Evolutionary conservation across 2,888 invertebrate species (phyloP).

Genomic region (Ramazzottius varieornatus): DNA sequence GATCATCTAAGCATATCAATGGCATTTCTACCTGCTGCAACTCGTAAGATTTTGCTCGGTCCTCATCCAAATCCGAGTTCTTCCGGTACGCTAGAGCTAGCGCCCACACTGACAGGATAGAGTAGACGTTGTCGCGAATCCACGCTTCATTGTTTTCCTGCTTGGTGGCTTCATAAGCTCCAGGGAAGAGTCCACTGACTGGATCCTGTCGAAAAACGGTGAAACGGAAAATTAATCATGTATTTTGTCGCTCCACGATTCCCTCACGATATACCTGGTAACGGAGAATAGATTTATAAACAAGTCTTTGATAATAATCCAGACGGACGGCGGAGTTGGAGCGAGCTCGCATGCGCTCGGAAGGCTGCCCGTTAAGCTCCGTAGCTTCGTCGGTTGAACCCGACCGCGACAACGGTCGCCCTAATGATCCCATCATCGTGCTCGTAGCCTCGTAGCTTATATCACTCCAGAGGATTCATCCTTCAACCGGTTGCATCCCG

Average conservation of each 20-base stretch:
- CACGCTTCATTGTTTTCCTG: slow-evolving; percentile 50
- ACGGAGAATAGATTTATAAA: slow-evolving; percentile 69
- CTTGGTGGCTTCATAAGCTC: slow-evolving; percentile 40
- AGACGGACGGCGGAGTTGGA: slow-evolving; percentile 36
- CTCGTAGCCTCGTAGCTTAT: no score
- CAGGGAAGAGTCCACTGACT: slow-evolving; percentile 82
- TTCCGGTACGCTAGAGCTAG: slow-evolving; percentile 94
- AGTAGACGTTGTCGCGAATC: slow-evolving; percentile 94
- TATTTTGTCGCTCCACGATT: neutral
- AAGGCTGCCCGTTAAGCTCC: no score
- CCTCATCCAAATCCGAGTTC: slow-evolving; percentile 93
- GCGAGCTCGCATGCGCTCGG: slow-evolving; percentile 21
- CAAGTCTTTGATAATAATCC: slow-evolving; percentile 81
- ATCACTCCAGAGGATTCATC: no score
- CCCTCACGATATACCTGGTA: slow-evolving; percentile 32
- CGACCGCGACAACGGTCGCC: no score
- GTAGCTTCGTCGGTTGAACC: no score
- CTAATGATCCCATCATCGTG: no score
- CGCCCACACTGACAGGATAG: slow-evolving; percentile 88
- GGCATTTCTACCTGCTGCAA: slow-evolving; percentile 40
- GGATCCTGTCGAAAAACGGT: slow-evolving; percentile 40
- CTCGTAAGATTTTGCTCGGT: slow-evolving; percentile 87
- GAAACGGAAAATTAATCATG: neutral
- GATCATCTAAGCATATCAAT: neutral
- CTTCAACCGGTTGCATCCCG: no score